Evolutionary conservation across 2,797 vertebrate genomes (phyloP).

Genomic region (Siniperca undulata): DNA sequence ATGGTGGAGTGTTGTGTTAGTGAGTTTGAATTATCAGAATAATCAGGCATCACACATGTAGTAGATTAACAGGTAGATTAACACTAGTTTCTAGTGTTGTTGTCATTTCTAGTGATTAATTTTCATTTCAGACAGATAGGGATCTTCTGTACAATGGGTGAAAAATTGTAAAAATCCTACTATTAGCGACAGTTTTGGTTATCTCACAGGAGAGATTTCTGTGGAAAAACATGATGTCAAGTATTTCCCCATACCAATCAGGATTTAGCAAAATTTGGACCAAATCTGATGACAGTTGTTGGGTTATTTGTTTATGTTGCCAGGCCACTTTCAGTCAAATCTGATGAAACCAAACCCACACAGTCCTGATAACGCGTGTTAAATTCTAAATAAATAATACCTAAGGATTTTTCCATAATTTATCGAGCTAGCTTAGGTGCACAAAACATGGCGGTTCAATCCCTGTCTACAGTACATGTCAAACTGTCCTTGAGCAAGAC

Average conservation of each 20-base stretch:
- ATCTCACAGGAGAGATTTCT: not conserved
- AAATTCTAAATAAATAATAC: not conserved
- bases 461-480: not conserved
- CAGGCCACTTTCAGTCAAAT: not conserved
- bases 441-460: not conserved
- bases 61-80: conserved; percentile 28
- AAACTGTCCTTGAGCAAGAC: not conserved
- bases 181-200: not conserved
- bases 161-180: not conserved
- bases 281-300: not conserved
- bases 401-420: not conserved
- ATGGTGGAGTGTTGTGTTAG: conserved; percentile 46
- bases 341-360: not conserved
- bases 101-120: not conserved
- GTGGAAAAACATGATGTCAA: not conserved
- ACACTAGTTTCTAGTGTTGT: conserved; percentile 4
- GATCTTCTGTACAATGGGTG: not conserved
- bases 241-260: not conserved
- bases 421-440: not conserved
- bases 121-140: conserved; percentile 9
- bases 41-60: conserved; percentile 25
- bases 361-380: not conserved
- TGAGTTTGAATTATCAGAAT: conserved; percentile 33
- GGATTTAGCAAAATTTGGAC: not conserved
- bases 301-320: not conserved